Evolutionary conservation across 1,140 invertebrate genomes (phyloP), one percentile per base, ranked within the genome.

Genomic region (Pseudomyrmex pallidus): DNA sequence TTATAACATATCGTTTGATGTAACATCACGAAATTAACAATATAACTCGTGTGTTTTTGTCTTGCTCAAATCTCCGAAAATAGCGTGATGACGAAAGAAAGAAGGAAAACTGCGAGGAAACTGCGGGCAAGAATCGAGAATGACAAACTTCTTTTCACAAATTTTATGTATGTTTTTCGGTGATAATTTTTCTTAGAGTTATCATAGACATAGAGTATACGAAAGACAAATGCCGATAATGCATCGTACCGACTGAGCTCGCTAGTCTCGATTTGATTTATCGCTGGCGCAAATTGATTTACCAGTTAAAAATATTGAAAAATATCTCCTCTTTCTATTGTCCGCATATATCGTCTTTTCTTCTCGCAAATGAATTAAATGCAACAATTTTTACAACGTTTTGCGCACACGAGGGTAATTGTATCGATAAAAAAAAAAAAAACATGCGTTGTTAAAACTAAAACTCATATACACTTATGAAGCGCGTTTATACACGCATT

Each of bases 211-310:
- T 82, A 67, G 74, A 85, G 74, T 68, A 35, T 35, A 82, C 48
- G 50, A 17, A 74, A 74, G 70, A 74, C 84, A 62, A 80, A 80
- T 61, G 74, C 62, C 20, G 85, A 61, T 61, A 50, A 84, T 73
- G 82, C 61, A 46, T 20, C 57, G 54, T 25, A 12, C 7, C 44
- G 48, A 46, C 0, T 17, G 22, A 20, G 20, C 17, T 9, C 25
- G n/a, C 22, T 46, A 44, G 57, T 35, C 48, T 50, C 22, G 54
- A 57, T 72, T 67, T 84, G 74, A 84, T 86, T 68, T 74, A 80
- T 86, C 74, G 62, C 56, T 44, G n/a, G 0, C 54, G 74, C 48
- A 48, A 84, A 67, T 84, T 84, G 85, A 86, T 86, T 86, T 61
- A 74, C 48, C 74, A 67, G 54, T 25, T 17, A 25, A 48, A 70